Evolutionary conservation across 2,797 vertebrate genomes (phyloP).

Genomic region (Rhabdophis nuchalis): DNA sequence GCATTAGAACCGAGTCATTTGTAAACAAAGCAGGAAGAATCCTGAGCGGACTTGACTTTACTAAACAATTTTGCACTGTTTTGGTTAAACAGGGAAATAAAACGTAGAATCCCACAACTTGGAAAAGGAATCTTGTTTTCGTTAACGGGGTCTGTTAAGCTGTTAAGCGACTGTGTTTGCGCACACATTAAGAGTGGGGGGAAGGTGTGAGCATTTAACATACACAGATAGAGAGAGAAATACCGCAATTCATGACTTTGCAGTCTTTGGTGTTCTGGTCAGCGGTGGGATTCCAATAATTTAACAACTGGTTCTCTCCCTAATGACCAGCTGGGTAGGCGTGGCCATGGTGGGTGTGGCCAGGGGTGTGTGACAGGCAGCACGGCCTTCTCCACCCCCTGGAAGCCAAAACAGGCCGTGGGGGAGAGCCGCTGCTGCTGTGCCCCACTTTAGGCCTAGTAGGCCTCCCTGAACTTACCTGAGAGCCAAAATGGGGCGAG

Average conservation of each 20-base stretch:
- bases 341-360: no score
- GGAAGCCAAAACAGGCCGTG: no score
- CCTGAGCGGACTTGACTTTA: not conserved
- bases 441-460: no score
- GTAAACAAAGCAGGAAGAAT: not conserved
- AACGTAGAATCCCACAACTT: not conserved
- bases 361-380: no score
- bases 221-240: constrained; percentile 28
- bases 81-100: constrained; percentile 4
- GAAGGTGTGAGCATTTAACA: constrained; percentile 7
- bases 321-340: no score
- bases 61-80: not conserved
- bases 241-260: constrained; percentile 9
- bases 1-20: not conserved
- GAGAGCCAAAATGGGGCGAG: no score
- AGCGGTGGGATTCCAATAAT: no score
- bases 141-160: not conserved
- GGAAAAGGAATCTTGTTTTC: not conserved
- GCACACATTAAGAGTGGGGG: not conserved
- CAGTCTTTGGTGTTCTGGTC: constrained; percentile 29
- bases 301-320: no score
- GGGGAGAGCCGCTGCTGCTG: no score
- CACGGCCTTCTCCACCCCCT: no score
- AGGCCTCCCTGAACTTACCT: no score
- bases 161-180: constrained; percentile 14